These are phyloP conservation scores for Eptesicus fuscus DNA, from an alignment of 2,113 vertebrate genomes.

Conservation along the genomic window DNA sequence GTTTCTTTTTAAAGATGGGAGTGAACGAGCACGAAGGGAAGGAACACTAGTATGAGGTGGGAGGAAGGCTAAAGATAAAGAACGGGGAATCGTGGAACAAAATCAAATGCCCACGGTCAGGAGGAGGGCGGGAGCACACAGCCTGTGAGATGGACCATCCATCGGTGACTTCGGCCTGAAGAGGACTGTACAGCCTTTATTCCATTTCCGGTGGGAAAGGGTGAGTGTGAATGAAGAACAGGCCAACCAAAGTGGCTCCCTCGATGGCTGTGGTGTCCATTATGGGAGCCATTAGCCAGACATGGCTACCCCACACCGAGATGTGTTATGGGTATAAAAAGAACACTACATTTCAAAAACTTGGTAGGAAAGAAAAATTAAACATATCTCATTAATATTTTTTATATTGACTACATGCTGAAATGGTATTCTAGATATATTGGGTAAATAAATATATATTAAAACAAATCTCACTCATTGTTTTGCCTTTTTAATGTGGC, in stretches of 20 bases:
- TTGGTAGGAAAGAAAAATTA: not conserved
- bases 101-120: not conserved
- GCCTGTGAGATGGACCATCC: not conserved
- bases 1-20: not conserved
- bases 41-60: too few species aligned
- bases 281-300: rapidly evolving
- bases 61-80: not conserved
- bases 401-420: not conserved
- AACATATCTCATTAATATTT: not conserved
- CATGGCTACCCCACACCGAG: not conserved
- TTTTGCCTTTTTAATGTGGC: not conserved
- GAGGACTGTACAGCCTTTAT: not conserved
- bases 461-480: not conserved
- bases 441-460: not conserved
- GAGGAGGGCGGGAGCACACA: not conserved
- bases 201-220: not conserved
- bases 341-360: not conserved
- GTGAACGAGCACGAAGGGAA: not conserved
- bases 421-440: not conserved
- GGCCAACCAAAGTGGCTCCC: not conserved
- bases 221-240: too few species aligned
- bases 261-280: not conserved
- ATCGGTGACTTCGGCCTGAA: too few species aligned
- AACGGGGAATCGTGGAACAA: not conserved
- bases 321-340: not conserved